Evolutionary conservation across 2,888 invertebrate species (phyloP).

Genomic region (Incurvaria masculella): DNA sequence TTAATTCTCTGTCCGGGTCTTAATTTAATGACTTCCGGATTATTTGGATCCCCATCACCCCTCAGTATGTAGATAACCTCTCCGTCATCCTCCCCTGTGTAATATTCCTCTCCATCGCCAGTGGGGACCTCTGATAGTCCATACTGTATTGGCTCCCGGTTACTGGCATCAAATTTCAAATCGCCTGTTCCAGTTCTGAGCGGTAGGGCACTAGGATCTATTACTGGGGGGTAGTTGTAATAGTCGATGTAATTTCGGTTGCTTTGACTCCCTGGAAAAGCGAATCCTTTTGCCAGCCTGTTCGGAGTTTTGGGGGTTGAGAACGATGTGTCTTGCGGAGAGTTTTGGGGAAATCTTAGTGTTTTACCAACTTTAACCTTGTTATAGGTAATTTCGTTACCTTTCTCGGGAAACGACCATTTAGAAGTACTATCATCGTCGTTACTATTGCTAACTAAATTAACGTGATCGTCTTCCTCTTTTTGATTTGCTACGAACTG

Average conservation of each 20-base stretch:
- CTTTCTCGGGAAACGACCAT: conserved; percentile 31
- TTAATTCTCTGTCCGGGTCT: conserved; percentile 28
- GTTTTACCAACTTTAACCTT: conserved; percentile 17
- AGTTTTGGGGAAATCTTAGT: conserved; percentile 20
- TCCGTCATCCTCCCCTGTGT: conserved; percentile 20
- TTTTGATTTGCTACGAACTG: conserved; percentile 3
- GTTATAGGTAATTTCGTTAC: conserved; percentile 5
- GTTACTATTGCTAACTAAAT: conserved; percentile 15
- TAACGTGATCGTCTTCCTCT: conserved; percentile 9
- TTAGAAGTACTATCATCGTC: conserved; percentile 20
- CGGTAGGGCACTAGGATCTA: conserved; percentile 28
- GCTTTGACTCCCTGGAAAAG: conserved; percentile 18
- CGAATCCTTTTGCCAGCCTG: conserved; percentile 16
- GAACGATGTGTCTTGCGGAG: conserved; percentile 1
- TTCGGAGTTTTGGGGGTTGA: conserved; percentile 8
- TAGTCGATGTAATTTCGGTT: conserved; percentile 15
- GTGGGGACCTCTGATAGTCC: conserved; percentile 8
- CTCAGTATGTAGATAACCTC: conserved; percentile 42
- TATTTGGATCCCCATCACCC: conserved; percentile 45
- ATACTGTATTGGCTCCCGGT: conserved; percentile 7
- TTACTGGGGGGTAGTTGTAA: conserved; percentile 15
- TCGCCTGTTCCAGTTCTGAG: conserved; percentile 52
- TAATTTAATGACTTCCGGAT: conserved; percentile 42
- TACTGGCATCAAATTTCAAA: conserved; percentile 36
- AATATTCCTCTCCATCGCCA: conserved; percentile 5